Evolutionary conservation across 2,888 invertebrate genomes (phyloP), one percentile per base, ranked within the genome.

Genomic region (Pristionchus fissidentatus): DNA sequence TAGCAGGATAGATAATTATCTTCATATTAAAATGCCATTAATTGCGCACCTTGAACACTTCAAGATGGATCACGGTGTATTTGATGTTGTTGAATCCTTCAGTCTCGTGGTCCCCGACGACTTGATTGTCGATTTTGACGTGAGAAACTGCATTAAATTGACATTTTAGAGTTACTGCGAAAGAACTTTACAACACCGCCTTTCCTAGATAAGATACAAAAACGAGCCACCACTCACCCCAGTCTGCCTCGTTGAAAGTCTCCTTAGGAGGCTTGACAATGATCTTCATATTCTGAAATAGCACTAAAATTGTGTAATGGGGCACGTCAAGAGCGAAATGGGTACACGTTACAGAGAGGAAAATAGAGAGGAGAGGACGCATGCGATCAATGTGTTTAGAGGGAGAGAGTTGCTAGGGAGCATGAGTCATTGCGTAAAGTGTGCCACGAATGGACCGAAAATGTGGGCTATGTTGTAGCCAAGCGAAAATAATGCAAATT

Each of bases 21-120:
- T 26, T 4, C 15, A 52, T 3, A 10, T 26, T n/a, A 13, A 57
- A 57, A 1, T 57, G 29, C 19, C 29, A 62, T 38, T 22, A 15
- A 19, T 7, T 26, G 57, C 57, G n/a, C 5, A 70, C 70, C 41
- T 70, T 70, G 70, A 70, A 70, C 10, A 70, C 41, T 26, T 70
- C 70, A 7, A 70, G 10, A 26, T 70, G 70, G 1, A 41, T 10
- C 26, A 70, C 70, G 0, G 43, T 70, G 70, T 70, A 70, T 3
- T 5, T 1, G 19, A 70, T 70, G 70, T 70, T 70, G 10, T 43
- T n/a, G 26, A 70, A 41, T 1, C 70, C 38, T 19, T 43, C 70
- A 10, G 70, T 38, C 22, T 26, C 26, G n/a, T 43, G 41, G n/a
- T 41, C 38, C 3, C 70, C 26, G 70, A 70, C 43, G n/a, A 41